Evolutionary conservation across 2,797 vertebrate species (phyloP).

Genomic region (Cirrhinus mrigala): DNA sequence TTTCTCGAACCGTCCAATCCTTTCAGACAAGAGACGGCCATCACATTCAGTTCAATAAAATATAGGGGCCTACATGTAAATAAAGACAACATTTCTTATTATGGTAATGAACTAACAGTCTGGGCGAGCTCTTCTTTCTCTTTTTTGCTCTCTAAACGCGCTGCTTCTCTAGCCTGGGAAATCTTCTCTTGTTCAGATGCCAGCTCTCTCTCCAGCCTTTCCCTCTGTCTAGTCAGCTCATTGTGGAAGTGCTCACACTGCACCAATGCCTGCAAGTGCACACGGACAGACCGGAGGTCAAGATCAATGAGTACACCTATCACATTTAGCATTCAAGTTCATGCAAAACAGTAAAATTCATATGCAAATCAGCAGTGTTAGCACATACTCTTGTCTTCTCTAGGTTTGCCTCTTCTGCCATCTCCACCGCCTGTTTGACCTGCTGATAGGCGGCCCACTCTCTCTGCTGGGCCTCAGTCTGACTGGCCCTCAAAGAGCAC

Average conservation of each 20-base stretch:
- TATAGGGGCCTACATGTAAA: not conserved
- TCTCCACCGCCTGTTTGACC: conserved; percentile 88
- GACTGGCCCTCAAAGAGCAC: conserved; percentile 76
- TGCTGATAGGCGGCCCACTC: conserved; percentile 87
- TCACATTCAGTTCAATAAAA: not conserved
- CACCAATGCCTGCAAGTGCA: conserved; percentile 81
- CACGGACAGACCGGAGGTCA: conserved; percentile 16
- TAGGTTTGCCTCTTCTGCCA: conserved; percentile 91
- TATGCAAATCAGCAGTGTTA: conserved; percentile 16
- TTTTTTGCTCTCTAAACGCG: conserved; percentile 79
- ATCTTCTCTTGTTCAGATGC: conserved; percentile 80
- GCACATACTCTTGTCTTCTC: conserved; percentile 83
- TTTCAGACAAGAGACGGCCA: not conserved
- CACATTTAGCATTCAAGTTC: not conserved
- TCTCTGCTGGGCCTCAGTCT: conserved; percentile 83
- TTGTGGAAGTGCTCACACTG: conserved; percentile 87
- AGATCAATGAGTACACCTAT: not conserved
- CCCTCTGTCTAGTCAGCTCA: conserved; percentile 84
- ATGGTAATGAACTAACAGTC: conserved; percentile 74
- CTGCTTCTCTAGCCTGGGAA: conserved; percentile 78
- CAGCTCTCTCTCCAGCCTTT: conserved; percentile 82
- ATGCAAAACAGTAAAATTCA: conserved; percentile 15
- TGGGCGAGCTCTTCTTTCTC: conserved; percentile 81
- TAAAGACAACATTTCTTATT: not conserved
- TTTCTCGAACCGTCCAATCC: not conserved